A percentile compares a stretch with the other conserved stretches of the same genome.
phyloP scores from a whole-genome alignment of 1,140 invertebrate species.

The Papilio polyxenes region DNA sequence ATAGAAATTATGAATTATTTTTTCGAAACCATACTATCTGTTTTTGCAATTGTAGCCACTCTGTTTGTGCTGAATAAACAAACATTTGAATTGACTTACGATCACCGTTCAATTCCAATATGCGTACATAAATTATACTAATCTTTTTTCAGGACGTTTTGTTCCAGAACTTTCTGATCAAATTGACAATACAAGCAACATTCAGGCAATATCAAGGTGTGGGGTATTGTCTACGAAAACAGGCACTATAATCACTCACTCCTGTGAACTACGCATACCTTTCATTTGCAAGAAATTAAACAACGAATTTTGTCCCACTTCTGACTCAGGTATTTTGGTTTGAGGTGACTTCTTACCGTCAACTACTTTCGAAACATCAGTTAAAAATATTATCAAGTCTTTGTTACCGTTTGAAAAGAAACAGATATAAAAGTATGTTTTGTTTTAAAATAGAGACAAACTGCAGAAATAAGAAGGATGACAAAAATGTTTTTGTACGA shows the following conservation, averaged over 20 bases:
- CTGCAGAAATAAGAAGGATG: too few species aligned
- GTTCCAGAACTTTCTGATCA: constrained; percentile 35
- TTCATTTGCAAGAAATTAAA: constrained; percentile 51
- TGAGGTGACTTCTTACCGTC: not conserved
- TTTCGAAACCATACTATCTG: too few species aligned
- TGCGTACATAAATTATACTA: constrained; percentile 29
- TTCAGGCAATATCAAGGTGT: constrained; percentile 16
- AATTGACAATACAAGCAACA: not conserved
- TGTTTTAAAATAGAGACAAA: too few species aligned
- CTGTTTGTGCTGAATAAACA: too few species aligned
- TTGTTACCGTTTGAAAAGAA: not conserved
- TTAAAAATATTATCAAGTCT: not conserved
- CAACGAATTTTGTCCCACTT: constrained; percentile 47
- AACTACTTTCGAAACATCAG: not conserved
- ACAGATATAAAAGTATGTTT: too few species aligned
- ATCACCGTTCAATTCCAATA: not conserved
- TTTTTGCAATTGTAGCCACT: too few species aligned
- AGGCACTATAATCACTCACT: constrained; percentile 17
- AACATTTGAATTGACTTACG: too few species aligned
- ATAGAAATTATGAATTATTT: too few species aligned
- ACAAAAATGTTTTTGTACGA: too few species aligned
- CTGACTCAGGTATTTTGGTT: constrained; percentile 42
- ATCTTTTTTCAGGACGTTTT: constrained; percentile 41
- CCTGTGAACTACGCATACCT: constrained; percentile 37
- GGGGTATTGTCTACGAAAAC: constrained; percentile 43